A percentile compares a stretch with the other conserved stretches of the same genome.
These are phyloP conservation scores for Scaptomyza graminum DNA, from an alignment of 1,140 invertebrate genomes.

Conservation along the genomic window DNA sequence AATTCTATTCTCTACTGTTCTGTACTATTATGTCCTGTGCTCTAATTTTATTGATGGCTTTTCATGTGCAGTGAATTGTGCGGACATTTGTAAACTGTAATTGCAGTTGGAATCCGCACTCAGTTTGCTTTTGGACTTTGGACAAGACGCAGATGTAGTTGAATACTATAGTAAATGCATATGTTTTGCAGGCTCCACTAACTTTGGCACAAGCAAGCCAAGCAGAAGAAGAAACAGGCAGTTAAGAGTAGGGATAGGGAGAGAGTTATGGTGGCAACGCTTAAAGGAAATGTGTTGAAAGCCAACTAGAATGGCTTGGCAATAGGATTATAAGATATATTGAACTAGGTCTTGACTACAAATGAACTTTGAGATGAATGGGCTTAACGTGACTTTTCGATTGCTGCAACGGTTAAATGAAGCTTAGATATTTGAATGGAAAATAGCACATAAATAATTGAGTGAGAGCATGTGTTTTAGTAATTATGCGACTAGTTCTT, in stretches of 20 bases:
- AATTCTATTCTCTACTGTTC: conserved; percentile 10
- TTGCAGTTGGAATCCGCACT: conserved; percentile 55
- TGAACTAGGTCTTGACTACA: conserved; percentile 33
- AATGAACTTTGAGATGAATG: conserved; percentile 36
- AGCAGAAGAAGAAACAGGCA: conserved; percentile 1
- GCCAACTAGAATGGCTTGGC: conserved; percentile 6
- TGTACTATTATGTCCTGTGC: conserved; percentile 47
- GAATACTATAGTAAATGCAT: conserved; percentile 42
- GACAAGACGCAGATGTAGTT: conserved; percentile 38
- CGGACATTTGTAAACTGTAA: conserved; percentile 72
- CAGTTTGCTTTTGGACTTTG: conserved; percentile 23
- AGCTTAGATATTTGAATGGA: background rate
- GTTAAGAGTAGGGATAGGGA: background rate
- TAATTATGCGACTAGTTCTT: background rate
- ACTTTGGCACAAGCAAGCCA: conserved; percentile 38
- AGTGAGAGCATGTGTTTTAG: background rate
- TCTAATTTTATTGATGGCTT: conserved; percentile 80
- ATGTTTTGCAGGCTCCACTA: conserved; percentile 47
- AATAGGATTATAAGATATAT: conserved; percentile 39
- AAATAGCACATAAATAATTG: background rate
- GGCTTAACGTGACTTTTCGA: conserved; percentile 1
- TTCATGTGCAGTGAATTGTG: conserved; percentile 76
- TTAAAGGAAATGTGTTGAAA: conserved; percentile 32
- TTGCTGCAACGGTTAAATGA: conserved; percentile 5
- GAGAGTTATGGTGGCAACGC: background rate